phyloP scores from a whole-genome alignment of 2,797 vertebrate species.

The Chelon labrosus region DNA sequence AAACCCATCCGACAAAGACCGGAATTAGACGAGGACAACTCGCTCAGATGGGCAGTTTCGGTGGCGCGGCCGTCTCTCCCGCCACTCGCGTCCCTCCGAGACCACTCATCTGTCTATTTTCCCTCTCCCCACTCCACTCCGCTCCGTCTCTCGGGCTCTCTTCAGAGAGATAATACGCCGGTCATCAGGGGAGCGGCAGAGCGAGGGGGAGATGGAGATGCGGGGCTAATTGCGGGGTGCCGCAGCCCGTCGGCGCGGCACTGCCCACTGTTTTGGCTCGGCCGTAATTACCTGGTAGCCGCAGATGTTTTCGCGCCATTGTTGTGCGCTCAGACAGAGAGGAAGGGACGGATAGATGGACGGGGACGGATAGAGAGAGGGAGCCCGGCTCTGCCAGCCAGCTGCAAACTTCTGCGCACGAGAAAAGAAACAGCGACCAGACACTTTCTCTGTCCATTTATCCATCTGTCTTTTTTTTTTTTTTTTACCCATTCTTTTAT shows the following conservation, averaged over 20 bases:
- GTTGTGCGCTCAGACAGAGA: conserved; percentile 89
- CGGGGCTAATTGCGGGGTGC: conserved; percentile 75
- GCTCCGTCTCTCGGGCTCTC: conserved; percentile 49
- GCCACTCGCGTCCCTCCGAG: conserved; percentile 24
- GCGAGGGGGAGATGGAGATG: conserved; percentile 55
- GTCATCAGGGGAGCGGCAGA: conserved; percentile 55
- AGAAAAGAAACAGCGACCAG: conserved; percentile 47
- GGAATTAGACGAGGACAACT: neutral
- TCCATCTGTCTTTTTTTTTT: conserved; percentile 54
- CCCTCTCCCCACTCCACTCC: conserved; percentile 12
- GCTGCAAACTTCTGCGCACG: conserved; percentile 64
- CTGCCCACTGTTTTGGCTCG: conserved; percentile 74
- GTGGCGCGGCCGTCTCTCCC: neutral
- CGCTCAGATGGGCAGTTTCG: conserved; percentile 17
- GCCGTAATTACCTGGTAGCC: conserved; percentile 95
- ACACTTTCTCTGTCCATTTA: conserved; percentile 33
- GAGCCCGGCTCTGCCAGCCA: conserved; percentile 30
- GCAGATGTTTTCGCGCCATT: conserved; percentile 98
- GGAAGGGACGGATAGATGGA: conserved; percentile 51
- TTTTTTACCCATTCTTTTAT: conserved; percentile 65
- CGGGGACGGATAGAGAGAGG: conserved; percentile 33
- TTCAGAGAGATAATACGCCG: conserved; percentile 55
- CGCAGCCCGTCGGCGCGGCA: conserved; percentile 44
- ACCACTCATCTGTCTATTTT: conserved; percentile 45
- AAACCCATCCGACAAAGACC: neutral